Base-by-base conservation (phyloP, 2,888 invertebrate genomes). In the Amiota communis region DNA sequence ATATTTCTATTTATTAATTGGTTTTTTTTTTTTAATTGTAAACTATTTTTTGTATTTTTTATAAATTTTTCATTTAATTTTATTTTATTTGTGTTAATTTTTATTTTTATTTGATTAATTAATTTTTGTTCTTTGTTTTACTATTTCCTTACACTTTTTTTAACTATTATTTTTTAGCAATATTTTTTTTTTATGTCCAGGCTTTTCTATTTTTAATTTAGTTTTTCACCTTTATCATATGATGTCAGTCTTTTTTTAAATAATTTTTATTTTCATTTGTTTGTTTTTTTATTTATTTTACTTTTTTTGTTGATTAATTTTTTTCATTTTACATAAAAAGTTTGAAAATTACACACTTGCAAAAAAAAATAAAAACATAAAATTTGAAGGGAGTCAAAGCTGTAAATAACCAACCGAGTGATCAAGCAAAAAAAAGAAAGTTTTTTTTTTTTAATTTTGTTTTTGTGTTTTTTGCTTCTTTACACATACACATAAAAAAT, bases 381-480 rank as follows among this genome's bases (percentile, higher is more conserved):
- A 53, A 53, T 10, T 65, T 65, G 15, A 49, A 65, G 59, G 59
- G 59, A 59, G 15, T 48, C 20, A 46, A 36, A 36, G 36, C 36
- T 4, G 2, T 6, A 36, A 36, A 36, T 36, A 2, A 20, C 12
- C 49, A 65, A 65, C 48, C 65, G 36, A 53, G 15, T n/a, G 53
- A 53, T 15, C 49, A 72, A 59, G 51, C 53, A 72, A 72, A 75
- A 75, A 76, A 75, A 76, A 74, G 75, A 76, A 76, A 76, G 75
- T 76, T 76, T 73, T 71, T 73, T 73, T 56, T 72, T 63, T n/a
- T n/a, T n/a, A n/a, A 57, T 59, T 63, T 53, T 71, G 61, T 59
- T 17, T 63, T 61, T 70, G 59, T 71, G 64, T 63, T 20, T 71
- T 23, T 70, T 68, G n/a, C 47, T 68, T 68, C 65, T 67, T 15